These are phyloP conservation scores for Camptogramma bilineatum DNA, from an alignment of 2,888 invertebrate genomes.

Conservation along the genomic window DNA sequence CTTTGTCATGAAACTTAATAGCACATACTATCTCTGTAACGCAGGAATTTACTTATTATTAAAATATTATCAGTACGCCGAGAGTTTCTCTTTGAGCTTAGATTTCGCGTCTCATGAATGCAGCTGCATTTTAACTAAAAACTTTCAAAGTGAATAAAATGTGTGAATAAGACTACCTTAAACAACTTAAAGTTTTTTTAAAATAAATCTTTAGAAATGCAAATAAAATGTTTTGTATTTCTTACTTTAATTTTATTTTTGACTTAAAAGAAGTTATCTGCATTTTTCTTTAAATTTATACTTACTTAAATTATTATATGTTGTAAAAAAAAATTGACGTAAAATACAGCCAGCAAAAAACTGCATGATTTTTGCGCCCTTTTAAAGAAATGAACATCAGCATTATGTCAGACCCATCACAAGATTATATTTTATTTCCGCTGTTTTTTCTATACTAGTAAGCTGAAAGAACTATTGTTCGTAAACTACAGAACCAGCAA, in stretches of 20 bases:
- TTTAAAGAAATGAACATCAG: too few relatives aligned
- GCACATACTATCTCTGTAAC: conserved; percentile 51
- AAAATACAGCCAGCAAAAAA: too few relatives aligned
- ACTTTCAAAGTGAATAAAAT: conserved; percentile 24
- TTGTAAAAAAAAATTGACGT: too few relatives aligned
- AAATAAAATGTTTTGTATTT: too few relatives aligned
- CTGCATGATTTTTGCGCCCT: too few relatives aligned
- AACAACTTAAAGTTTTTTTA: neutral
- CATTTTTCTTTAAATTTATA: too few relatives aligned
- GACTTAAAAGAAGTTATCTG: too few relatives aligned
- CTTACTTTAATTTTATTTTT: too few relatives aligned
- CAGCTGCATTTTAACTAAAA: conserved; percentile 34
- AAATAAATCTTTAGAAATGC: neutral
- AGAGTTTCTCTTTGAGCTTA: conserved; percentile 49
- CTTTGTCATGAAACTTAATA: conserved; percentile 31
- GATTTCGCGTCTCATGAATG: conserved; percentile 29
- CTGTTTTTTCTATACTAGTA: neutral
- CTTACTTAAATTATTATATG: too few relatives aligned
- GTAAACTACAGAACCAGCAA: conserved; percentile 34
- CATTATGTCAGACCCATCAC: neutral
- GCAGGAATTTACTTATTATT: conserved; percentile 69
- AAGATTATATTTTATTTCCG: neutral
- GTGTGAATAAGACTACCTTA: conserved; percentile 4
- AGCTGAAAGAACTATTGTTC: conserved; percentile 21
- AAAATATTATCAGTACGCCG: conserved; percentile 73